Conservation (phyloP, 2,113 vertebrate species). For the Elachura formosa region DNA sequence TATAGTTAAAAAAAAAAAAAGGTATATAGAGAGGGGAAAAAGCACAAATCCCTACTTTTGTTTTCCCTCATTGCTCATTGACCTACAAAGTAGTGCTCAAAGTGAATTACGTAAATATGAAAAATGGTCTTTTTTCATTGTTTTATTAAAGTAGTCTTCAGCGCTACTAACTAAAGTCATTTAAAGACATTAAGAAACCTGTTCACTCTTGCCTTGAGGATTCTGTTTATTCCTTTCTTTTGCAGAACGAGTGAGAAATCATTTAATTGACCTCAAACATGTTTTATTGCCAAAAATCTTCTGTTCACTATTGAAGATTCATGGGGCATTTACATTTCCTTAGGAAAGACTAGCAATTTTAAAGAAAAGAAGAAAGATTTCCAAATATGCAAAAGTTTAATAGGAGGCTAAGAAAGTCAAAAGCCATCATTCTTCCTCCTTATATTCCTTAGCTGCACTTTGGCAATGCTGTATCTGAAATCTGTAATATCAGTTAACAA, state of each 20-base stretch:
- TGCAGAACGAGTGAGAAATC: not conserved
- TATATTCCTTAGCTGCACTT: not conserved
- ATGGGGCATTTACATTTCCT: not conserved
- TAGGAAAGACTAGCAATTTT: not conserved
- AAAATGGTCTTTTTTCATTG: not conserved
- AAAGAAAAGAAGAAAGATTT: not conserved
- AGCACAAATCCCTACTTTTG: fast-evolving
- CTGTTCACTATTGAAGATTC: not conserved
- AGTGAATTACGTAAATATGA: not conserved
- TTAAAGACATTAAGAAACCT: not conserved
- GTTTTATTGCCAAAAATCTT: not conserved
- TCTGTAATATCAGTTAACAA: not conserved
- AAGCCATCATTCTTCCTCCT: not conserved
- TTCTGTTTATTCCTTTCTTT: not conserved
- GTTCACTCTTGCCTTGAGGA: not conserved
- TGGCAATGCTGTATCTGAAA: not conserved
- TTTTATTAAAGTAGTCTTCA: not conserved
- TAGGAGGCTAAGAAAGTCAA: not conserved
- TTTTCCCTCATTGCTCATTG: not conserved
- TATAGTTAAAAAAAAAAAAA: not conserved
- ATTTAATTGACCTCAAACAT: not conserved
- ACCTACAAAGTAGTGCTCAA: not conserved
- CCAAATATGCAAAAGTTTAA: not conserved
- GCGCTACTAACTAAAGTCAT: not conserved
- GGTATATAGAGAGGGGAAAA: not conserved